Evolutionary conservation across 23 tunicate genomes (phyloP), one percentile per base, ranked within the genome.

Genomic region (Aplidium turbinatum): DNA sequence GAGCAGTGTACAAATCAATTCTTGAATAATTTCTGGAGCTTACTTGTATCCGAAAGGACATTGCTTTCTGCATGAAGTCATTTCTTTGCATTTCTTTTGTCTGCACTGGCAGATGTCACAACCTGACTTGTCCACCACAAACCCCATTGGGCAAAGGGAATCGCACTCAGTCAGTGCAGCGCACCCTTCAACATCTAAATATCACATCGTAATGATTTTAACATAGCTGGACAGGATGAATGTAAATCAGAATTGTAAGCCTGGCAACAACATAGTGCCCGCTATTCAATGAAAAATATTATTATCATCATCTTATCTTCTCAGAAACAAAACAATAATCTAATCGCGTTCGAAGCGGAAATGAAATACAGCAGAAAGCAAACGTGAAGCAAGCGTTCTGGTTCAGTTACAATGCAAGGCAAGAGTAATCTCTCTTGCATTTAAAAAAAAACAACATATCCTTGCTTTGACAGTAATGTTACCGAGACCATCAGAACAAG

Each of bases 11-110:
- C n/a, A n/a, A n/a, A n/a, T n/a, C n/a, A n/a, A n/a, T n/a, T n/a
- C n/a, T 42, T 42, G 50, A 11, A 42, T 16, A 42, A 16, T 4
- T 18, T 54, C 21, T n/a, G 3, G 4, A 28, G 51, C 81, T 68
- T 70, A 88, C 96, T 61, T 75, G 72, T 63, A 81, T 7, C 96
- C 96, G 31, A 64, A 88, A 9, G 96, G 96, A 35, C 96, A 88
- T 47, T 81, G 75, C 29, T 88, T 88, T 1, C 0, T 60, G 68
- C 96, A 88, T 13, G 18, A 1, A 3, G 77, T 36, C 31, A 73
- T 20, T 0, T 55, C 70, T 42, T 40, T 68, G 63, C 90, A 84
- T 33, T 67, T 72, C 3, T 22, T 21, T 30, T 28, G 23, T 28
- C 31, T 38, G 75, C 96, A 88, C 16, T 33, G 36, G 40, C 96